Evolutionary conservation across 2,797 vertebrate genomes (phyloP).

Genomic region (Lutjanus campechanus): DNA sequence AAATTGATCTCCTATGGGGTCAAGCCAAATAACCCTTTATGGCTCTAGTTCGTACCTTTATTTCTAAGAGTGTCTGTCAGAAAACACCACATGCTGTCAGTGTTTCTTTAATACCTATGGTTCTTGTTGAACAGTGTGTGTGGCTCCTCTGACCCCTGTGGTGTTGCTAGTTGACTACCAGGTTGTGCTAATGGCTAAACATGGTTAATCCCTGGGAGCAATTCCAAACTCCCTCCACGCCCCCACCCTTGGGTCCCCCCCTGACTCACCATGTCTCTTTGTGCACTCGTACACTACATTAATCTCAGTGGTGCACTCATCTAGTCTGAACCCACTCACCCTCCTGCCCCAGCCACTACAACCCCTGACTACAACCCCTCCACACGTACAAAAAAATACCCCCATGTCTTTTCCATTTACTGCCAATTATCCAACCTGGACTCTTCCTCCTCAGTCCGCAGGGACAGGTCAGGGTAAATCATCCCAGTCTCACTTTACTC

Average conservation of each 20-base stretch:
- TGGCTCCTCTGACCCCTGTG: slow-evolving; percentile 35
- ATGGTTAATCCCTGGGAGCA: slow-evolving; percentile 64
- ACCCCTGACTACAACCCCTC: neutral
- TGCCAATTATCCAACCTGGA: neutral
- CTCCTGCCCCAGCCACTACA: neutral
- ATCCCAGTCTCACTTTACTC: neutral
- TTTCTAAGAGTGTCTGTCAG: no score
- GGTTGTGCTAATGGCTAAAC: slow-evolving; percentile 56
- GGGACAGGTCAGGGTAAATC: no score
- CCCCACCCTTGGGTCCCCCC: slow-evolving; percentile 6
- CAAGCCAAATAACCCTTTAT: no score
- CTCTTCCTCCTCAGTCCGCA: neutral
- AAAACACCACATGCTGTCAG: no score
- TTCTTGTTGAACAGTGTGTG: slow-evolving; percentile 23
- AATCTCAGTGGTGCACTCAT: slow-evolving; percentile 50
- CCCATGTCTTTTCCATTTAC: neutral
- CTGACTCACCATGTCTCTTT: slow-evolving; percentile 29
- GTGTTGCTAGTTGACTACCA: slow-evolving; percentile 43
- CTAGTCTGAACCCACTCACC: slow-evolving; percentile 42
- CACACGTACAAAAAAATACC: neutral
- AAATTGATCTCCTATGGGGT: no score
- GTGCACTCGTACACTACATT: slow-evolving; percentile 41
- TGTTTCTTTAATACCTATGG: neutral
- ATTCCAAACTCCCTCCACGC: slow-evolving; percentile 14
- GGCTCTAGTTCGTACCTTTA: no score